Percentiles rank a stretch among this genome's conserved stretches.
These are phyloP conservation scores for Sylvietta virens DNA, from an alignment of 2,113 vertebrate genomes.

Conservation along the genomic window DNA sequence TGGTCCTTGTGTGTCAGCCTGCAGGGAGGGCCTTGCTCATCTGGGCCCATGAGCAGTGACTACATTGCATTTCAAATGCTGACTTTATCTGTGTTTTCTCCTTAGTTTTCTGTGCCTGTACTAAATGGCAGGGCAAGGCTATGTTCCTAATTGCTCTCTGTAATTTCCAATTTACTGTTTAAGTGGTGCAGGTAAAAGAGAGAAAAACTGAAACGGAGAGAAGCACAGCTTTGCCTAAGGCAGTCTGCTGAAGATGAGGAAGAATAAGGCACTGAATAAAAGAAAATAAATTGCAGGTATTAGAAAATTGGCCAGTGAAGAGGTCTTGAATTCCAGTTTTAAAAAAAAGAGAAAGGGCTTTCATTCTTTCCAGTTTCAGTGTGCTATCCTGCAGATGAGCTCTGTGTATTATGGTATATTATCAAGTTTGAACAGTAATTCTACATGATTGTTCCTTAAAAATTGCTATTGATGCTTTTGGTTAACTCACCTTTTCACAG, in stretches of 20 bases:
- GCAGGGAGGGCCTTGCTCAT: not conserved
- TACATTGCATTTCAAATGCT: not conserved
- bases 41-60: not conserved
- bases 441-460: constrained; percentile 22
- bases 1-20: not conserved
- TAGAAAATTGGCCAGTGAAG: constrained; percentile 11
- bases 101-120: not conserved
- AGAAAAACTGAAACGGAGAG: not conserved
- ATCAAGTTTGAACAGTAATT: constrained; percentile 40
- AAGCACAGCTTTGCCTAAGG: not conserved
- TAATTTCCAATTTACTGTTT: not conserved
- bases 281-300: constrained; percentile 6
- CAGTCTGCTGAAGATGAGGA: not conserved
- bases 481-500: constrained; percentile 21
- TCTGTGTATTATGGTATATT: constrained; percentile 3
- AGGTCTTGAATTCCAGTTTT: constrained; percentile 1
- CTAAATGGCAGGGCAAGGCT: not conserved
- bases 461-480: constrained; percentile 44
- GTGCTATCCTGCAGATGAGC: not conserved
- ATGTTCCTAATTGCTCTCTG: not conserved
- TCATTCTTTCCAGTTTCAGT: not conserved
- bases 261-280: not conserved
- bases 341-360: not conserved
- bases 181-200: not conserved
- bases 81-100: not conserved